These are phyloP conservation scores for Rhinoptilus africanus DNA, from an alignment of 2,113 vertebrate genomes.

Conservation along the genomic window DNA sequence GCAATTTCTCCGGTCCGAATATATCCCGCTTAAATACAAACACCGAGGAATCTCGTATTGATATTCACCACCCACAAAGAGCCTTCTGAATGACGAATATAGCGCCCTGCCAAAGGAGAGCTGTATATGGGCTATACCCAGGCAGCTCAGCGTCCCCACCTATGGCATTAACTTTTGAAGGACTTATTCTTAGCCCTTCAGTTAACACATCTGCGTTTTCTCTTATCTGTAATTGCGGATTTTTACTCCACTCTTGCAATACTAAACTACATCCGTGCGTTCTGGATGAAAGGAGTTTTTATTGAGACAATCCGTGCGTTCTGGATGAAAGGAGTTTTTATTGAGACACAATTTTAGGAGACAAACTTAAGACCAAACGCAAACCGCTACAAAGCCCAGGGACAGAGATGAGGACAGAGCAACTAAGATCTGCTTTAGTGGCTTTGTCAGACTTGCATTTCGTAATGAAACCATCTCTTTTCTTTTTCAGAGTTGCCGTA, in stretches of 20 bases:
- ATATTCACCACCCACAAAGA: slow-evolving; percentile 52
- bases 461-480: neutral
- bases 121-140: slow-evolving; percentile 15
- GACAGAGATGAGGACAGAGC: neutral
- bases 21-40: slow-evolving; percentile 28
- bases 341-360: neutral
- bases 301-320: neutral
- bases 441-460: neutral
- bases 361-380: neutral
- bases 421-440: neutral
- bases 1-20: neutral
- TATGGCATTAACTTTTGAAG: neutral
- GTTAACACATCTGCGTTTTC: neutral
- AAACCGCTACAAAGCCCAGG: neutral
- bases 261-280: neutral
- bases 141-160: neutral
- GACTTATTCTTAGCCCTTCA: slow-evolving; percentile 32
- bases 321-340: neutral
- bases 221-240: neutral
- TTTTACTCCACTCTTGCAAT: neutral
- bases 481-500: neutral
- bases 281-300: neutral
- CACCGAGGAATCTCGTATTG: slow-evolving; percentile 8
- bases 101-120: neutral
- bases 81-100: neutral